phyloP scores from a whole-genome alignment of 2,888 invertebrate species.

The Cerastis rubricosa region DNA sequence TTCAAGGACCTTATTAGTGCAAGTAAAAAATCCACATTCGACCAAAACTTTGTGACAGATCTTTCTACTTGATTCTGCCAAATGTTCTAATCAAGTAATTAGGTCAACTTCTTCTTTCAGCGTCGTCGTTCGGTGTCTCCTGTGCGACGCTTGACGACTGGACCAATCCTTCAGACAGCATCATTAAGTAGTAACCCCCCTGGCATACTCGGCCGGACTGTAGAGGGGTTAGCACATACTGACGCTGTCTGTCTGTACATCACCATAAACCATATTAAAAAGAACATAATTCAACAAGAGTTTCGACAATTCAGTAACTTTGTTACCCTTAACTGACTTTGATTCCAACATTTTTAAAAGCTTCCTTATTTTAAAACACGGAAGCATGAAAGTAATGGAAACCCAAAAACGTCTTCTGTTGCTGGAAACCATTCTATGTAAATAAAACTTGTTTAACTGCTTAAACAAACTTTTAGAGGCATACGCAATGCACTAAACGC shows the following conservation, averaged over 20 bases:
- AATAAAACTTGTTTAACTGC: conserved; percentile 3
- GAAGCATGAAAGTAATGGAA: background rate
- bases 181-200: no score
- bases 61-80: conserved; percentile 9
- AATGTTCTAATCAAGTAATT: conserved; percentile 15
- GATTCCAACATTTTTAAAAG: conserved; percentile 16
- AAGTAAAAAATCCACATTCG: conserved; percentile 19
- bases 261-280: conserved; percentile 30
- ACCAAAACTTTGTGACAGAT: conserved; percentile 4
- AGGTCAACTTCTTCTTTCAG: conserved; percentile 30
- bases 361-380: background rate
- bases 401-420: conserved; percentile 1
- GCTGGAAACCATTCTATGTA: conserved; percentile 5
- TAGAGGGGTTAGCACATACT: no score
- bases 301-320: conserved; percentile 3
- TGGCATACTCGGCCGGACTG: no score
- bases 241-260: no score
- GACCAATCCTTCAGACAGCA: conserved; percentile 20
- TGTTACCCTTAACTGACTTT: background rate
- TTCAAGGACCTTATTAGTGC: conserved; percentile 17
- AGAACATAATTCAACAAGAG: conserved; percentile 22
- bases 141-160: conserved; percentile 28
- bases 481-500: background rate
- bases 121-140: conserved; percentile 30
- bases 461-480: background rate